Evolutionary conservation across 2,797 vertebrate genomes (phyloP), one percentile per base, ranked within the genome.

Genomic region (Spondyliosoma cantharus): DNA sequence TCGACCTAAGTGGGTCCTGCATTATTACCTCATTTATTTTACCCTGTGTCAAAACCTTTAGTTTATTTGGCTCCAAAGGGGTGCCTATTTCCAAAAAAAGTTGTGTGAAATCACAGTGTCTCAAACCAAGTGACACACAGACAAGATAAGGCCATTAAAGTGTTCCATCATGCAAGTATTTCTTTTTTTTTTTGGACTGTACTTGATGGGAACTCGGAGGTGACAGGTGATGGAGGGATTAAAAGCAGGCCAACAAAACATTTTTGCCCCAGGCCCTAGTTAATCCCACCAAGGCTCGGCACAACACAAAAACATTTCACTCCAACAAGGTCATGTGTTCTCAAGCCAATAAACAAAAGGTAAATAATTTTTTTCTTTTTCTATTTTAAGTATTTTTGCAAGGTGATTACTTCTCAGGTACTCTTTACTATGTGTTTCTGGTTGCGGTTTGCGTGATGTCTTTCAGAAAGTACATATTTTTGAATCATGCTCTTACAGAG

Each of bases 291-390:
- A 24, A 17, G 11, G 50, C 43, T 20, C 42, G 11, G 22, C 57
- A 61, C 37, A 54, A 19, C 14, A 42, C 53, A 49, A 54, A 22
- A 11, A 42, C 53, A 49, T 42, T 54, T 61, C 49, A 67, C 62
- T 48, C 46, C 24, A 52, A 61, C 14, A 6, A 50, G 45, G 29
- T 52, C 29, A 58, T 27, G 50, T 24, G 25, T 24, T 60, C 60
- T 63, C 43, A 14, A 42, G 59, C 15, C 60, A 70, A 43, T 64
- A 67, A 79, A 64, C 29, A 59, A 48, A 57, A 70, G 5, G 3
- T 6, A 63, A 57, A 74, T 52, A 11, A 52, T 1, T 61, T 17
- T 37, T 7, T 50, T 43, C 9, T 1, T 25, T 20, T 16, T 2
- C 27, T 43, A 6, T 46, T 56, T 52, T 19, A 1, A 3, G 2